Evolutionary conservation across 2,888 invertebrate species (phyloP).

Genomic region (Drosophila siamana): DNA sequence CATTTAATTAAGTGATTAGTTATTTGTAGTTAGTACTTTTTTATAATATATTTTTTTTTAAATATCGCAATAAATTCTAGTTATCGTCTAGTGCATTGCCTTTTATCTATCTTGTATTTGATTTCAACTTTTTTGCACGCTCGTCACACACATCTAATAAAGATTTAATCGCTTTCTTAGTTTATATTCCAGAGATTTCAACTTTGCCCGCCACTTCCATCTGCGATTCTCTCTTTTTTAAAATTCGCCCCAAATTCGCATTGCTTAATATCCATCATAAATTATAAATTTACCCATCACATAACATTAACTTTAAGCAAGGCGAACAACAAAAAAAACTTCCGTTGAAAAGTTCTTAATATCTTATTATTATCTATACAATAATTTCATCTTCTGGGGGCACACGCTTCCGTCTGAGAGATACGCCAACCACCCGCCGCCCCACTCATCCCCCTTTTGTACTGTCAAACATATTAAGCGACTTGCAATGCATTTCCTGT

Average conservation of each 20-base stretch:
- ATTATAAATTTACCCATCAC: slow-evolving; percentile 68
- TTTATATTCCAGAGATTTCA: not conserved
- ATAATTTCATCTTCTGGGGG: slow-evolving; percentile 43
- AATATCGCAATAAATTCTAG: not conserved
- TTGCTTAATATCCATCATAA: slow-evolving; percentile 54
- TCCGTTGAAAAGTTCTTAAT: slow-evolving; percentile 61
- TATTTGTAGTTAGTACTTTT: not conserved
- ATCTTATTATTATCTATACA: slow-evolving; percentile 69
- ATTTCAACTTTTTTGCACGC: not conserved
- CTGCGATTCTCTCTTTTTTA: not conserved
- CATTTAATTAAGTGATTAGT: not conserved
- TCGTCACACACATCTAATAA: slow-evolving; percentile 4
- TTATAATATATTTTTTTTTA: not conserved
- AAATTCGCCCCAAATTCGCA: slow-evolving; percentile 3
- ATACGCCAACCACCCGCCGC: not conserved
- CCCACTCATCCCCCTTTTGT: slow-evolving; percentile 5
- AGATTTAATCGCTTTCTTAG: slow-evolving; percentile 12
- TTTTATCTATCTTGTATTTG: not conserved
- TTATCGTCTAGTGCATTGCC: not conserved
- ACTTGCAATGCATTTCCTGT: slow-evolving; percentile 67
- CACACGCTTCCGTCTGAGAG: slow-evolving; percentile 57
- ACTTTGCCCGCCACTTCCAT: not conserved
- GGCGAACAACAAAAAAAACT: slow-evolving; percentile 32
- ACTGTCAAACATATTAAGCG: slow-evolving; percentile 55
- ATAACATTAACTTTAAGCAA: slow-evolving; percentile 38